A percentile compares a stretch with the other conserved stretches of the same genome.
Evolutionary conservation across 1,140 invertebrate genomes (phyloP).

Genomic region (Bathynomus jamesi): DNA sequence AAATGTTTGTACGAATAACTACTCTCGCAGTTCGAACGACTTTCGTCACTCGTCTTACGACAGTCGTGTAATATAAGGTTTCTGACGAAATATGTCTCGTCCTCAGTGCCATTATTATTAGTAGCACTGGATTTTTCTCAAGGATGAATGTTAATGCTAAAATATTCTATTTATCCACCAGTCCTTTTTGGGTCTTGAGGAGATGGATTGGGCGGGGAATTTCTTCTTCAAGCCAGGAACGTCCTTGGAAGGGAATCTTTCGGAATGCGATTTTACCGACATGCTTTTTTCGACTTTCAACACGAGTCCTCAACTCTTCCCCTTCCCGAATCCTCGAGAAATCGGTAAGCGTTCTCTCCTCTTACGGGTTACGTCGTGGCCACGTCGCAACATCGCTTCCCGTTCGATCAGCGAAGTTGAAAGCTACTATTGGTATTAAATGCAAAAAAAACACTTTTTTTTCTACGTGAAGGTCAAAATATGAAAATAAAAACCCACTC

Average conservation of each 20-base stretch:
- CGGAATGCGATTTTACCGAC: conserved; percentile 67
- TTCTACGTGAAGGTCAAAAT: not conserved
- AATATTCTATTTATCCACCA: conserved; percentile 12
- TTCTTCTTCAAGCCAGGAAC: conserved; percentile 9
- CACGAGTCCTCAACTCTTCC: conserved; percentile 70
- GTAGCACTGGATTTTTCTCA: no score
- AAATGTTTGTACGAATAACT: no score
- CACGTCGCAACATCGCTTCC: not conserved
- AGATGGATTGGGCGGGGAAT: conserved; percentile 52
- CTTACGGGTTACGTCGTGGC: not conserved
- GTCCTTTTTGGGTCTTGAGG: conserved; percentile 49
- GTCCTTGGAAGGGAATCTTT: conserved; percentile 78
- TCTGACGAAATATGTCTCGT: no score
- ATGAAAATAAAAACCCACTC: not conserved
- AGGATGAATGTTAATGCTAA: no score
- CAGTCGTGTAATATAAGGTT: no score
- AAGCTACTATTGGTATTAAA: no score
- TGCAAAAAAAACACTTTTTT: no score
- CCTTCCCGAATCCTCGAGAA: conserved; percentile 93
- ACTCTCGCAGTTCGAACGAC: no score
- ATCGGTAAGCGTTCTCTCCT: conserved; percentile 70
- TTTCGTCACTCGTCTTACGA: no score
- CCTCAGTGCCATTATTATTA: no score
- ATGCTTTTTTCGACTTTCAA: conserved; percentile 80
- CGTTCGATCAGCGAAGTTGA: not conserved